A percentile compares a stretch with the other conserved stretches of the same genome.
These are phyloP conservation scores for Entomyzon cyanotis DNA, from an alignment of 2,113 vertebrate species.

Conservation along the genomic window DNA sequence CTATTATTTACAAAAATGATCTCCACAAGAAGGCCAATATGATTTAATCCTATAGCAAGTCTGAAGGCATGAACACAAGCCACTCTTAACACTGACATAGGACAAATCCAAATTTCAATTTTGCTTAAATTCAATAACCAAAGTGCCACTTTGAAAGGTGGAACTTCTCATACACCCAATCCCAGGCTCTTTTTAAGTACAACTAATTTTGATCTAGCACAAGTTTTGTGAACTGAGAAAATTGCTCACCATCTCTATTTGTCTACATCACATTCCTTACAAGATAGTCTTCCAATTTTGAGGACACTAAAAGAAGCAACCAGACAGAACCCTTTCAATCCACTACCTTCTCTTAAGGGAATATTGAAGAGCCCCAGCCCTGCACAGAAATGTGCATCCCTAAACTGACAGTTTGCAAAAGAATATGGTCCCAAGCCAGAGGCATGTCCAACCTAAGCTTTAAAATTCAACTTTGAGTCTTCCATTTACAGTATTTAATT, in stretches of 20 bases:
- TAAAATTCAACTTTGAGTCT: background rate
- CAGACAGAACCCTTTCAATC: background rate
- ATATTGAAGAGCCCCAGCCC: background rate
- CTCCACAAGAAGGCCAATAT: background rate
- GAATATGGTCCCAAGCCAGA: background rate
- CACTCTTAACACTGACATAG: background rate
- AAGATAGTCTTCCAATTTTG: background rate
- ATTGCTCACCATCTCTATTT: background rate
- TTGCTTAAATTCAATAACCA: background rate
- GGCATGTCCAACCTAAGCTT: background rate
- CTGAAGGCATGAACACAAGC: background rate
- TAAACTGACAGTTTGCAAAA: background rate
- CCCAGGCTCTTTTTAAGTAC: background rate
- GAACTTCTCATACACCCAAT: background rate
- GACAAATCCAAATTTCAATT: background rate
- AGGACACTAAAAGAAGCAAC: background rate
- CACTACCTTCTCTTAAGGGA: background rate
- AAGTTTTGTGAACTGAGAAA: background rate
- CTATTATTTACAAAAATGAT: background rate
- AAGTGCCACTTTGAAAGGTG: background rate
- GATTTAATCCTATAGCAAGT: background rate
- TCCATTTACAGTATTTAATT: background rate
- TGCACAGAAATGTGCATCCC: background rate
- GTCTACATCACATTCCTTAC: background rate
- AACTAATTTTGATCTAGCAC: background rate